Conservation (phyloP, 2,797 vertebrate genomes). For the Iguana delicatissima region DNA sequence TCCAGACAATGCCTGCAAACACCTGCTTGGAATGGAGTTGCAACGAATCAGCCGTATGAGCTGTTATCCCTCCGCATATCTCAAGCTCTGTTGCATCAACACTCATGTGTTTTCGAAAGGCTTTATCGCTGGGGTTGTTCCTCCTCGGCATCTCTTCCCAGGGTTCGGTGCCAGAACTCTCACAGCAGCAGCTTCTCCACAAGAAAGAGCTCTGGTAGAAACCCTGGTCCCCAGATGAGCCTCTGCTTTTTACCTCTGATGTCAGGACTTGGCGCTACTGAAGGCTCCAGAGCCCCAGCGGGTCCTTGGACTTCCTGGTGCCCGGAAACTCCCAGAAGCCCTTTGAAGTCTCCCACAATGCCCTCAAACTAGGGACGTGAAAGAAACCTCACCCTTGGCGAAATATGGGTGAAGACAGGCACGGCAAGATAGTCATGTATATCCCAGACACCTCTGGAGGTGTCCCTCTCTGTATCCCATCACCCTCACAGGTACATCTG, state of each 20-base stretch:
- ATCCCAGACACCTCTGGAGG: no score
- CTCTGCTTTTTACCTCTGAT: background rate
- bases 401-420: no score
- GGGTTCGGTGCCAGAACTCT: constrained; percentile 53
- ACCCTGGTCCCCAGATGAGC: background rate
- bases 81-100: constrained; percentile 4
- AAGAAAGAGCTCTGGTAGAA: background rate
- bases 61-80: constrained; percentile 18
- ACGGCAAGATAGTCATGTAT: no score
- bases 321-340: background rate
- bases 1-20: background rate
- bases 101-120: constrained; percentile 67
- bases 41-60: background rate
- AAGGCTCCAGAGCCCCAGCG: background rate
- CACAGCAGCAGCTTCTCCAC: constrained; percentile 45
- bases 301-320: background rate
- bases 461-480: no score
- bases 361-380: background rate
- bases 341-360: background rate
- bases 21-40: background rate
- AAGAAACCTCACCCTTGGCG: no score
- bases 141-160: constrained; percentile 24
- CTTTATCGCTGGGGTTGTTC: constrained; percentile 68
- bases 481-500: no score
- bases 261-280: no score